Percentiles rank a stretch among this genome's conserved stretches.
phyloP scores from a whole-genome alignment of 2,113 vertebrate species.

The Pontoporia blainvillei region DNA sequence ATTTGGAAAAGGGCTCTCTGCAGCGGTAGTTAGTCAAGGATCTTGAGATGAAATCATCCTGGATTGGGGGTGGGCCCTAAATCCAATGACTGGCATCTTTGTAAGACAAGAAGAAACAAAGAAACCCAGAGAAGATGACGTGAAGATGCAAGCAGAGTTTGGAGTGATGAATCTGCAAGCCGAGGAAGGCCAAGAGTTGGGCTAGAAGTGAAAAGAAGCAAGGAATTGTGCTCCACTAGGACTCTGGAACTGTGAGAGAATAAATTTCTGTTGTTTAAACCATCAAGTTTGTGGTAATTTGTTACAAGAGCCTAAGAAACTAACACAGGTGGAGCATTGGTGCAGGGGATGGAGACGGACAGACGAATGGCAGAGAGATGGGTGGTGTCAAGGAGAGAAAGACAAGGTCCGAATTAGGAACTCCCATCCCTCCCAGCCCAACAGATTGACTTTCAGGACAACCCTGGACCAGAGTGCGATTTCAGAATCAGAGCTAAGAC shows the following conservation, averaged over 20 bases:
- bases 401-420: neutral
- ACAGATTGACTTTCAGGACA: neutral
- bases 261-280: too few relatives aligned
- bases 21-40: neutral
- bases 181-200: neutral
- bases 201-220: neutral
- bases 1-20: neutral
- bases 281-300: neutral
- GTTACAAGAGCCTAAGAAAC: rapidly evolving
- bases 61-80: neutral
- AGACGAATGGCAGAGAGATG: neutral
- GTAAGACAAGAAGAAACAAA: neutral
- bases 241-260: neutral
- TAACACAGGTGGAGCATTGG: neutral
- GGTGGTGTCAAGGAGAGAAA: neutral
- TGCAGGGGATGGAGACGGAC: neutral
- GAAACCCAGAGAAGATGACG: neutral
- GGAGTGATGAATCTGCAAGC: neutral
- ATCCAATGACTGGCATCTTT: neutral
- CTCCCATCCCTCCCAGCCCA: neutral
- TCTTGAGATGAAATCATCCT: neutral
- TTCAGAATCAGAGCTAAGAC: neutral
- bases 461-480: neutral
- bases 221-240: neutral
- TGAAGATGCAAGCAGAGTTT: neutral